Conservation (phyloP, 2,797 vertebrate species). For the Falco berigora region DNA sequence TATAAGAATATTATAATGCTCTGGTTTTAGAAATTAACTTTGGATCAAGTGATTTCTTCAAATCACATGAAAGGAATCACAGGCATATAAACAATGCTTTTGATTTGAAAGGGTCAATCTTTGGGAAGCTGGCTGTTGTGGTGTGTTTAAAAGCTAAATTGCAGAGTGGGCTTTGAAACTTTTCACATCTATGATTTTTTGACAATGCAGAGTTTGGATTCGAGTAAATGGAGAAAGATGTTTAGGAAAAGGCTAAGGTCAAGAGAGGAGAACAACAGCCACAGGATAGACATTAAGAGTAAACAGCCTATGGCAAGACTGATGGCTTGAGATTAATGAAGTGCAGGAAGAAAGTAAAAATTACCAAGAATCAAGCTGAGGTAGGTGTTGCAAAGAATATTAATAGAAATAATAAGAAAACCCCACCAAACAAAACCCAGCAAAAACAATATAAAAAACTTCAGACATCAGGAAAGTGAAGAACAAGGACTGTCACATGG, state of each 20-base stretch:
- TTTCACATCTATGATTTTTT: background rate
- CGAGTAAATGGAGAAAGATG: background rate
- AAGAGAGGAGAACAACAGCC: background rate
- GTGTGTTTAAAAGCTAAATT: background rate
- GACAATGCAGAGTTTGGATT: background rate
- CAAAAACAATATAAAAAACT: background rate
- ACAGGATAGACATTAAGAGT: background rate
- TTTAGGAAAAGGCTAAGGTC: background rate
- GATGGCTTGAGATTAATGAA: background rate
- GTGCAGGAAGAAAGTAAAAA: background rate
- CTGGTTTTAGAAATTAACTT: background rate
- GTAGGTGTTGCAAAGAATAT: background rate
- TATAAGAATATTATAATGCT: background rate
- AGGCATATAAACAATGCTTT: background rate
- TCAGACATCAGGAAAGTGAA: background rate
- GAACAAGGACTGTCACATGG: background rate
- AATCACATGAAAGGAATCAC: background rate
- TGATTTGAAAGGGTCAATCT: background rate
- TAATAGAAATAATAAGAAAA: background rate
- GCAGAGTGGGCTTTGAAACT: background rate
- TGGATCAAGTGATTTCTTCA: background rate
- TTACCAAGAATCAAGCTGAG: background rate
- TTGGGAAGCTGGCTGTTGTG: background rate
- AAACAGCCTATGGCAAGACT: background rate
- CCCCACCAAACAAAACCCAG: rapidly evolving